These are phyloP conservation scores for Cosmia trapezina DNA, from an alignment of 2,888 invertebrate genomes.

Conservation along the genomic window DNA sequence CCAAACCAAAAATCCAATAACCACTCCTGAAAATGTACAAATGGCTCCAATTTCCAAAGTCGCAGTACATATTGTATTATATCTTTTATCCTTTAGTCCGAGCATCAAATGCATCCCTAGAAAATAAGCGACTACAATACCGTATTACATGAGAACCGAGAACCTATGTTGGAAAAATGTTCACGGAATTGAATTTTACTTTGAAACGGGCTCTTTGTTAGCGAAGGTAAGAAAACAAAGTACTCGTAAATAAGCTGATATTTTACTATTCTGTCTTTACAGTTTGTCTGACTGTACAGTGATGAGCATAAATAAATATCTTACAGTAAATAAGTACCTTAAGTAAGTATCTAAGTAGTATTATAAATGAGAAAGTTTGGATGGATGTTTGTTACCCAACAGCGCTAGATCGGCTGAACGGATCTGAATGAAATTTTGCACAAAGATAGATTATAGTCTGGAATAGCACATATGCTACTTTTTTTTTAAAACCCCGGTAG, in stretches of 20 bases:
- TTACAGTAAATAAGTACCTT: no score
- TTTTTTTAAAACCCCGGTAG: no score
- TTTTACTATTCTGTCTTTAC: conserved; percentile 63
- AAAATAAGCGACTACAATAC: conserved; percentile 64
- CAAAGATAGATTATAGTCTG: no score
- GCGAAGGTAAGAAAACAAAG: conserved; percentile 70
- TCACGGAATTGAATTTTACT: conserved; percentile 74
- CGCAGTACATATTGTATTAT: conserved; percentile 45
- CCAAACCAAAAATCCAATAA: conserved; percentile 45
- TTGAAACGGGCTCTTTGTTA: conserved; percentile 74
- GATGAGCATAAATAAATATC: neutral
- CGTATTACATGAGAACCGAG: conserved; percentile 58
- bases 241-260: conserved; percentile 72
- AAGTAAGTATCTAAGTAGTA: neutral
- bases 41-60: conserved; percentile 49
- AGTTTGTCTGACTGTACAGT: conserved; percentile 39
- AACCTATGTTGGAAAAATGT: conserved; percentile 70
- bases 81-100: conserved; percentile 57
- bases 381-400: no score
- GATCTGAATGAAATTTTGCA: no score
- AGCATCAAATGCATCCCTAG: conserved; percentile 70
- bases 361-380: no score
- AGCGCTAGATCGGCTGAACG: no score
- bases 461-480: no score
- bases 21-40: conserved; percentile 49